These are phyloP conservation scores for Druceiella hillmani DNA, from an alignment of 2,888 invertebrate species.

Conservation along the genomic window DNA sequence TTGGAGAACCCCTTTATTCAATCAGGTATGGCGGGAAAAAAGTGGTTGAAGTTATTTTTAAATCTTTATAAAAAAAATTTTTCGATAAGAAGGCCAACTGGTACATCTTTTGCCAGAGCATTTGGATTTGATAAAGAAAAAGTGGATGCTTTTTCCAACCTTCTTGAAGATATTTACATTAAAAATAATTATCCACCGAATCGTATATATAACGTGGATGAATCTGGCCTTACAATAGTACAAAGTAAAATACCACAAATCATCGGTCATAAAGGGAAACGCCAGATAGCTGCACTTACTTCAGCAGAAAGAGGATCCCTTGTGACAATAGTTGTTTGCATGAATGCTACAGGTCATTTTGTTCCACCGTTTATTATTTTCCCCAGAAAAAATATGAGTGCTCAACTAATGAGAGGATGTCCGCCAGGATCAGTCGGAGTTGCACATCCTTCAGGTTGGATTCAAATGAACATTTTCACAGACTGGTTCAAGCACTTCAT, in stretches of 20 bases:
- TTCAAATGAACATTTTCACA: constrained; percentile 26
- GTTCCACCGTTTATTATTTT: constrained; percentile 24
- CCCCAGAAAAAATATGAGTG: constrained; percentile 26
- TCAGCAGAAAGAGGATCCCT: constrained; percentile 26
- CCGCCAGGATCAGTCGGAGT: constrained; percentile 25
- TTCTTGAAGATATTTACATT: too few species aligned
- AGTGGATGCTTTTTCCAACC: too few species aligned
- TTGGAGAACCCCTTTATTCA: too few species aligned
- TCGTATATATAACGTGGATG: too few species aligned
- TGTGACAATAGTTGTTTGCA: constrained; percentile 23
- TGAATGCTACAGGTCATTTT: constrained; percentile 25
- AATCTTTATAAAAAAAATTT: too few species aligned
- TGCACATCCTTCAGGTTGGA: constrained; percentile 27
- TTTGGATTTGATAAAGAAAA: too few species aligned
- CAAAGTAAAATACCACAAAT: neutral
- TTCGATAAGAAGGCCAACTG: too few species aligned
- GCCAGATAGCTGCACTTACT: constrained; percentile 19
- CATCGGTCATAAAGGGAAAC: neutral
- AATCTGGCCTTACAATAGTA: too few species aligned
- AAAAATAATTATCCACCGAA: too few species aligned
- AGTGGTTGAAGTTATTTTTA: too few species aligned
- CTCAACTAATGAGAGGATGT: constrained; percentile 26
- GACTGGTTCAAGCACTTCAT: constrained; percentile 24
- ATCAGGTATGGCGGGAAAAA: too few species aligned
- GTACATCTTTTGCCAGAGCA: too few species aligned